Evolutionary conservation across 2,888 invertebrate species (phyloP), one percentile per base, ranked within the genome.

Genomic region (Octodonta nipae): DNA sequence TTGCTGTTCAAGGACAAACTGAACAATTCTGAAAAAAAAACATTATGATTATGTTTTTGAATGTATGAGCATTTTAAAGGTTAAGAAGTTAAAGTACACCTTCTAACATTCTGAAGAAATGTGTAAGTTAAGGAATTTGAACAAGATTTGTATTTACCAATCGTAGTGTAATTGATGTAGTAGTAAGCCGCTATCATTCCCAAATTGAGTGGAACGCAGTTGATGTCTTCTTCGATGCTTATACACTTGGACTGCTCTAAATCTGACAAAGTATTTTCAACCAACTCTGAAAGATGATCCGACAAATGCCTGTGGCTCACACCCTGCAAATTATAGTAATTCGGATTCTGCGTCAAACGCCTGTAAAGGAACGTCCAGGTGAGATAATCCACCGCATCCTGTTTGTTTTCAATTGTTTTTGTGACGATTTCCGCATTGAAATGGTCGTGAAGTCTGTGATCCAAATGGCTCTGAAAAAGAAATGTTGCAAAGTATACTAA

Each of bases 161-260:
- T 98, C 0, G 98, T 99, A 0, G 95, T 93, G 52, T 99, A 98
- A 62, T 96, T 95, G 52, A 98, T 98, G 64, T 98, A 98, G 62
- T 99, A 99, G 64, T 99, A 99, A 0, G 96, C 93, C 0, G 98
- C 96, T 59, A 99, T 99, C 95, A 99, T 98, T 54, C 98, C 98
- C 56, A 99, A 66, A 68, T 99, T 99, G 17, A 98, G 70, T 0
- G 98, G 93, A 37, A 88, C 72, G 1, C 89, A 86, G 58, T 98
- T 95, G 82, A 98, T 89, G 48, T 98, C 96, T 46, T 98, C 96
- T 58, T 96, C 95, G 5, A 99, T 76, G 30, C 88, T 85, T 47
- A 99, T 93, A 60, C 98, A 98, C 56, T 93, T 93, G 1, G 92
- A 88, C 59, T 92, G 89, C 56, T 95, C 92, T 51, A 96, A 66